Evolutionary conservation across 2,797 vertebrate species (phyloP), one percentile per base, ranked within the genome.

Genomic region (Phoxinus dragarum): DNA sequence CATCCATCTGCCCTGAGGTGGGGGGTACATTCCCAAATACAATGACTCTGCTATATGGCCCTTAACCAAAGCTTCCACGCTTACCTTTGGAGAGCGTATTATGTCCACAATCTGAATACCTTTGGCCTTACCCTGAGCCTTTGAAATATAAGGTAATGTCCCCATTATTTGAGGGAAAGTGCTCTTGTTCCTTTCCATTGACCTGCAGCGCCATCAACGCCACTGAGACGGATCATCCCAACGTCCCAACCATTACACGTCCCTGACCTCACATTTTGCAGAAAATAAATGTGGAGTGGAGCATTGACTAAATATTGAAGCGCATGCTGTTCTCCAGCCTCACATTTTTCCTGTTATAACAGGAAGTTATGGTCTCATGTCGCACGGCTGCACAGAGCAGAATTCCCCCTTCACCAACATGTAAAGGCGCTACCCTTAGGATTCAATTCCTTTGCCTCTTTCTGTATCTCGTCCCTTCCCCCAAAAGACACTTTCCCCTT

Each of bases 361-460:
- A 12, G 86, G 68, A 88, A 73, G 79, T 74, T 88, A 90, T 73
- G 52, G 88, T 91, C 85, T 84, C 89, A 34, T 38, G 36, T 84
- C 72, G 93, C 52, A 40, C 42, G 90, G 92, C 92, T 93, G 86
- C 85, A 90, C 61, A 31, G 61, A 31, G 27, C 61, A 66, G 27
- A 66, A 34, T 85, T 89, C 89, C 90, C 69, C 44, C 61, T 59
- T 64, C 38, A 34, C 67, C 31, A 40, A 19, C n/a, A 49, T 69
- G 34, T 89, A 91, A 94, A 92, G 94, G 93, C 93, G 93, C 92
- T 92, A 92, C 94, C 91, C 89, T 91, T 90, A 93, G 90, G 90
- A 91, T 92, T 85, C 40, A 77, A 94, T 93, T 91, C 91, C 93
- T 94, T 92, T 88, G 81, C 90, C 92, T 94, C 92, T 8, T 47